phyloP scores from a whole-genome alignment of 37 sponge, comb jelly and placozoan genomes.

The Hormiphora californensis region DNA sequence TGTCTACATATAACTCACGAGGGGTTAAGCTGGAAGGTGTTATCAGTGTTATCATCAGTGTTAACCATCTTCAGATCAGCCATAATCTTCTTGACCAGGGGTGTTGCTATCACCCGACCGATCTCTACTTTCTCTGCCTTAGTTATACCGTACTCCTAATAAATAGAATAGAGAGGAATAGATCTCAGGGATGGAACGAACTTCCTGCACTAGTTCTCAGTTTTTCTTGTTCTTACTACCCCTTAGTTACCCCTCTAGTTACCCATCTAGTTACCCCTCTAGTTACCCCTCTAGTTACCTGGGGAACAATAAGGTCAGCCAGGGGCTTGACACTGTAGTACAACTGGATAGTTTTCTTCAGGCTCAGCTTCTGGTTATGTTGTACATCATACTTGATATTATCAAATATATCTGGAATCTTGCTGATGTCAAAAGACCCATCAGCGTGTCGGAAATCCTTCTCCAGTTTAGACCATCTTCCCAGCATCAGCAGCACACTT shows the following conservation, averaged over 20 bases:
- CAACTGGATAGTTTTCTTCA: slow-evolving; percentile 58
- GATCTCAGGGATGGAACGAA: too few species aligned
- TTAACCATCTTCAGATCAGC: slow-evolving; percentile 68
- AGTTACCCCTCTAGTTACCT: too few species aligned
- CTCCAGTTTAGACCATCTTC: slow-evolving; percentile 77
- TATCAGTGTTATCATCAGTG: slow-evolving; percentile 62
- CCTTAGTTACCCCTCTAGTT: too few species aligned
- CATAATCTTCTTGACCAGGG: slow-evolving; percentile 74
- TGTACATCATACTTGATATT: slow-evolving; percentile 87
- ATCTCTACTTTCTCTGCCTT: slow-evolving; percentile 79
- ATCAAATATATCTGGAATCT: slow-evolving; percentile 93
- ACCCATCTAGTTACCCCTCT: too few species aligned
- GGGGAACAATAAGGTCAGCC: slow-evolving; percentile 88
- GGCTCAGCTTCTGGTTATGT: slow-evolving; percentile 74
- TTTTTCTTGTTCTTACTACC: not conserved
- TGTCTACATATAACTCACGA: slow-evolving; percentile 57
- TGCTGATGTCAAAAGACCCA: slow-evolving; percentile 88
- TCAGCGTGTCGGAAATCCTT: slow-evolving; percentile 71
- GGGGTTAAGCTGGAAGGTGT: slow-evolving; percentile 68
- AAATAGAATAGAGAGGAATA: not conserved
- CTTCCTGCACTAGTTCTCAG: too few species aligned
- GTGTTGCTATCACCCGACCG: slow-evolving; percentile 63
- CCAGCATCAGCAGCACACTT: slow-evolving; percentile 67
- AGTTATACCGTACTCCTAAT: slow-evolving; percentile 92
- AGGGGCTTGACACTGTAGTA: slow-evolving; percentile 63